Base-by-base conservation (phyloP, 2,113 vertebrate species). In the Anhinga anhinga region DNA sequence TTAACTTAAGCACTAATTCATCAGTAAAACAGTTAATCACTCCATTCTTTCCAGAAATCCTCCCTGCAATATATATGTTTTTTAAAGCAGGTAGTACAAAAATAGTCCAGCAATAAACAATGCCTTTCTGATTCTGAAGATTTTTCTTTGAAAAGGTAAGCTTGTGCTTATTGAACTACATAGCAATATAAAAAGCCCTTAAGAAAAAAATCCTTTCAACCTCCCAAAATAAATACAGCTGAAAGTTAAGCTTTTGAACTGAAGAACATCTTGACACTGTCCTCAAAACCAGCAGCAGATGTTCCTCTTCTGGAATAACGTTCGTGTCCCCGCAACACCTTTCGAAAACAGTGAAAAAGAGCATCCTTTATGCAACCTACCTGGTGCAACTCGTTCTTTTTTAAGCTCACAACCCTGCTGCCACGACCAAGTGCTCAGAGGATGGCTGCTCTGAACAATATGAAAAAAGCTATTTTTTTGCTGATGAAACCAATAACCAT, bases 171-270 rank as follows among this genome's bases (percentile, higher is more conserved):
- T 13, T 88, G 93, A 94, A 38, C 62, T 88, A 86, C 73, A 67
- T 0, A 70, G 49, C 47, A 95, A 82, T 40, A 91, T 36, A 62
- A 91, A 88, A 91, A 92, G 49, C 40, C 78, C 78, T 69, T 47
- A 45, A 72, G 66, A 93, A 95, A 82, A 44, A 86, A 95, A 14
- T 55, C 81, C 66, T 95, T 95, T 94, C 91, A 89, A 87, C 42
- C 45, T 90, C 84, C 78, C 55, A 93, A 95, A 96, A 96, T 88
- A 97, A 94, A 95, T 81, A 83, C 70, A 91, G 77, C 58, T 91
- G 86, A 84, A 97, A 79, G 81, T 90, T 80, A 88, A 84, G 71
- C 86, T 91, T 82, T 91, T 85, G 89, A 94, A 88, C 58, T 47
- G 59, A 80, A 91, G 91, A 94, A 96, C 93, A 91, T 83, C 82